Conservation (phyloP, 1,140 invertebrate species). For the Drosophila baimaii region DNA sequence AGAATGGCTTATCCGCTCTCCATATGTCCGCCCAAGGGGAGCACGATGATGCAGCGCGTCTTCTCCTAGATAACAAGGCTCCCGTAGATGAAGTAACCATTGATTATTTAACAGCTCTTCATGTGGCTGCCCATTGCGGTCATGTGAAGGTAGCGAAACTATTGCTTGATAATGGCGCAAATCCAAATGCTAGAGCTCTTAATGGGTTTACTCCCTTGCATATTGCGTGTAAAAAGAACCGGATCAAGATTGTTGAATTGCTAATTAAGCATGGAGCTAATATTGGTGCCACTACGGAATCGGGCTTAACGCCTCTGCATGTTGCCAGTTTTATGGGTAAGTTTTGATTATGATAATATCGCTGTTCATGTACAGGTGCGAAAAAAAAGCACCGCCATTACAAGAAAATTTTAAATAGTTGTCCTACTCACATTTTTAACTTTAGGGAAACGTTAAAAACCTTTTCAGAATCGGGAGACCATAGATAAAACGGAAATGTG, state of each 20-base stretch:
- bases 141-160: slow-evolving; percentile 97
- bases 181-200: slow-evolving; percentile 97
- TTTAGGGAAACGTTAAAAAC: too few relatives aligned
- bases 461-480: too few relatives aligned
- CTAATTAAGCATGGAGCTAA: slow-evolving; percentile 96
- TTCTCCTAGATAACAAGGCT: slow-evolving; percentile 96
- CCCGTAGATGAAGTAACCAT: slow-evolving; percentile 99
- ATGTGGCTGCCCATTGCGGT: slow-evolving; percentile 97
- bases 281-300: slow-evolving; percentile 88
- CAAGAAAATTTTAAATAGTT: too few relatives aligned
- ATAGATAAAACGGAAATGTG: too few relatives aligned
- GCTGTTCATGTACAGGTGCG: too few relatives aligned
- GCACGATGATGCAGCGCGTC: slow-evolving; percentile 96
- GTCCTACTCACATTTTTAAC: too few relatives aligned
- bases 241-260: slow-evolving; percentile 98
- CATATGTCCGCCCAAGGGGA: slow-evolving; percentile 99
- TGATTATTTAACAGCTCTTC: slow-evolving; percentile 98
- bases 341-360: slow-evolving; percentile 9
- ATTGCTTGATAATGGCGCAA: slow-evolving; percentile 96
- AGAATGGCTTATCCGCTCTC: slow-evolving; percentile 95
- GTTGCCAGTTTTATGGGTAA: slow-evolving; percentile 98
- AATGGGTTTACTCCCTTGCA: slow-evolving; percentile 99
- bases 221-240: slow-evolving; percentile 99
- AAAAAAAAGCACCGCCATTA: too few relatives aligned
- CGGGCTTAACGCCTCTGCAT: slow-evolving; percentile 97